Evolutionary conservation across 2,797 vertebrate species (phyloP).

Genomic region (Melanotaenia pygmaea): DNA sequence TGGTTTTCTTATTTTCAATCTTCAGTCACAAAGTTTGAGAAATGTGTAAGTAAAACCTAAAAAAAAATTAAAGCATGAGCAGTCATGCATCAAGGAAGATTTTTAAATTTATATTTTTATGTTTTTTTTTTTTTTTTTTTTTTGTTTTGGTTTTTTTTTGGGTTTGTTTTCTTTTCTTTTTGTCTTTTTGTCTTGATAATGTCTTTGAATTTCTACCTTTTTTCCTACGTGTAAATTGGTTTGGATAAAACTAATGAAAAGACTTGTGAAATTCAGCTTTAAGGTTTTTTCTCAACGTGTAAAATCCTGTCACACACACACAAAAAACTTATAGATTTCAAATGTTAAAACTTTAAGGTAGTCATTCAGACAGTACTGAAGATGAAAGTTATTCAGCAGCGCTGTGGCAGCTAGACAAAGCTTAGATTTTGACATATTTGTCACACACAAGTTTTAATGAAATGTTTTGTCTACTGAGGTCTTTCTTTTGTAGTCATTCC

Average conservation of each 20-base stretch:
- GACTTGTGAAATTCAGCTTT: slow-evolving; percentile 96
- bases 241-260: slow-evolving; percentile 94
- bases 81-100: slow-evolving; percentile 97
- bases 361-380: slow-evolving; percentile 88
- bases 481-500: slow-evolving; percentile 99
- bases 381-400: slow-evolving; percentile 92
- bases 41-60: slow-evolving; percentile 95
- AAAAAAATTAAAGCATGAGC: slow-evolving; percentile 91
- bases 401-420: slow-evolving; percentile 99
- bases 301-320: slow-evolving; percentile 87
- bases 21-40: slow-evolving; percentile 97
- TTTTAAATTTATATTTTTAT: slow-evolving; percentile 99
- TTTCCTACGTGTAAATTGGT: slow-evolving; percentile 98
- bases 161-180: slow-evolving; percentile 88
- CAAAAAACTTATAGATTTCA: slow-evolving; percentile 77
- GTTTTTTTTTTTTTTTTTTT: slow-evolving; percentile 85
- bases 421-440: slow-evolving; percentile 97
- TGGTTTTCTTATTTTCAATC: slow-evolving; percentile 95
- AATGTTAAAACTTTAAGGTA: slow-evolving; percentile 86
- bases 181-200: slow-evolving; percentile 96
- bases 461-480: slow-evolving; percentile 97
- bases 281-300: slow-evolving; percentile 82
- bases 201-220: slow-evolving; percentile 99
- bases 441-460: slow-evolving; percentile 96
- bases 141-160: slow-evolving; percentile 83